These are phyloP conservation scores for Andrena cerasifolii DNA, from an alignment of 1,140 invertebrate species.

Conservation along the genomic window DNA sequence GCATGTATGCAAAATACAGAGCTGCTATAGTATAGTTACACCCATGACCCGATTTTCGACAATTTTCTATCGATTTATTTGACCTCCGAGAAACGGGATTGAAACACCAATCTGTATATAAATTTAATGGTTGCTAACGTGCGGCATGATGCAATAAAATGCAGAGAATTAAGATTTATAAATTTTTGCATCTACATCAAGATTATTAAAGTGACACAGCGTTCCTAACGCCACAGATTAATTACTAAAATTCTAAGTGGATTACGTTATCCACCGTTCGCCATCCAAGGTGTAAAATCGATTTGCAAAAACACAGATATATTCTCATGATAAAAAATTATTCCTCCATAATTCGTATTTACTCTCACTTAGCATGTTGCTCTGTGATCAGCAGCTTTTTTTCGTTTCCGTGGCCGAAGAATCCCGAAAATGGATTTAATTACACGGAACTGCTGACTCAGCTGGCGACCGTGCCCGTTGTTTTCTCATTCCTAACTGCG, in stretches of 20 bases:
- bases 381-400: background rate
- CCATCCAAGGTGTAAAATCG: too few relatives aligned
- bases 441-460: background rate
- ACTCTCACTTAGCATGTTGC: background rate
- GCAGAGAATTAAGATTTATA: too few relatives aligned
- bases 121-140: background rate
- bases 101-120: background rate
- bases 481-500: background rate
- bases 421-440: background rate
- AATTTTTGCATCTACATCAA: too few relatives aligned
- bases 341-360: too few relatives aligned
- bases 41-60: slow-evolving; percentile 48
- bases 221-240: too few relatives aligned
- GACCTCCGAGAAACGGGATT: background rate
- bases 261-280: too few relatives aligned
- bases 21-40: slow-evolving; percentile 26
- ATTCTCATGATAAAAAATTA: too few relatives aligned
- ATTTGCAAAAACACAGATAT: too few relatives aligned
- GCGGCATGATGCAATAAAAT: too few relatives aligned
- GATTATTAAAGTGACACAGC: too few relatives aligned
- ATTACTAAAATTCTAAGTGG: too few relatives aligned
- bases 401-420: background rate
- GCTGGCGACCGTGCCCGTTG: background rate
- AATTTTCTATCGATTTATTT: slow-evolving; percentile 57
- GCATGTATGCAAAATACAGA: slow-evolving; percentile 48